Evolutionary conservation across 2,888 invertebrate species (phyloP).

Genomic region (Entomobrya proxima): DNA sequence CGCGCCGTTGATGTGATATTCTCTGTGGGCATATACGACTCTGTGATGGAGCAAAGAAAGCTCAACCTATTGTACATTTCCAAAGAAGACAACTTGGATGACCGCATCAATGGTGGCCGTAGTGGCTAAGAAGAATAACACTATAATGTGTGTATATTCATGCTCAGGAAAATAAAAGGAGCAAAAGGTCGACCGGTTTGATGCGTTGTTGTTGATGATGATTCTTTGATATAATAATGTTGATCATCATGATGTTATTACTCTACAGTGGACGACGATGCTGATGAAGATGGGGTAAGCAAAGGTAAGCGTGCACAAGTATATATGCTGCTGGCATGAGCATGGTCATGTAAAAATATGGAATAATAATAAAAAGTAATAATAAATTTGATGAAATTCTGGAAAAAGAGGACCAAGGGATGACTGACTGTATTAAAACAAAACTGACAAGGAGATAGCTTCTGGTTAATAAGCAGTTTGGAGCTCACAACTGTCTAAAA

Average conservation of each 20-base stretch:
- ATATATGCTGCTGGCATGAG: constrained; percentile 28
- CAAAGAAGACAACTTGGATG: constrained; percentile 26
- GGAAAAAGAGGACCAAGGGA: constrained; percentile 36
- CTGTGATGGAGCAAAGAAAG: neutral
- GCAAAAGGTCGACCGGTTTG: constrained; percentile 63
- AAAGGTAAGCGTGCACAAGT: neutral
- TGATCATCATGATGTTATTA: constrained; percentile 29
- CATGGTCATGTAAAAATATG: constrained; percentile 55
- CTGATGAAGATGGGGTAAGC: constrained; percentile 1
- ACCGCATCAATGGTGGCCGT: constrained; percentile 4
- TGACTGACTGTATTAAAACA: constrained; percentile 53
- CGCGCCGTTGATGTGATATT: constrained; percentile 52
- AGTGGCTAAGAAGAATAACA: neutral
- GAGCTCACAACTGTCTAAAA: constrained; percentile 54
- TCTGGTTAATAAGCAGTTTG: constrained; percentile 61
- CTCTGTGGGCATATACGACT: constrained; percentile 27
- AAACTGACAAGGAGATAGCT: constrained; percentile 61
- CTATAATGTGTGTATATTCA: neutral
- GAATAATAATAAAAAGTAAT: constrained; percentile 33
- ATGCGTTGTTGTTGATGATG: constrained; percentile 34
- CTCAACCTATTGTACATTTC: constrained; percentile 14
- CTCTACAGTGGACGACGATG: too few species aligned
- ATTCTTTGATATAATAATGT: constrained; percentile 35
- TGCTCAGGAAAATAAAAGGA: constrained; percentile 19
- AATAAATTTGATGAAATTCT: constrained; percentile 61